phyloP scores from a whole-genome alignment of 2,797 vertebrate species.

The Peromyscus aztecus region DNA sequence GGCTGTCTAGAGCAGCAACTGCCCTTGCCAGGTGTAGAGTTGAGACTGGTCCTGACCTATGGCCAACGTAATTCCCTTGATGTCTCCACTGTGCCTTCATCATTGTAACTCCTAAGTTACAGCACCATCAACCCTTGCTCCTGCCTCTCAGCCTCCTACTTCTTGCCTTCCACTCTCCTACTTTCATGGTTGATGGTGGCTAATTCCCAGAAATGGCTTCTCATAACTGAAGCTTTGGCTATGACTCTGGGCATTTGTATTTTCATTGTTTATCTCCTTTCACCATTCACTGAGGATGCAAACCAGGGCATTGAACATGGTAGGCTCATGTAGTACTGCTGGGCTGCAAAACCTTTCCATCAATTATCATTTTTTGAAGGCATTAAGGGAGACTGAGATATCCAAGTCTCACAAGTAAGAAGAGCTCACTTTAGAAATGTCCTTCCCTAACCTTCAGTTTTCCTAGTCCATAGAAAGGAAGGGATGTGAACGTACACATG shows the following conservation, averaged over 20 bases:
- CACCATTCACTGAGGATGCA: background rate
- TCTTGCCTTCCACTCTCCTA: background rate
- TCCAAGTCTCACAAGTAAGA: background rate
- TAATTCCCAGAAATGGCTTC: background rate
- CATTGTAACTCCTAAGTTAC: background rate
- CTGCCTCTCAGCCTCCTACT: background rate
- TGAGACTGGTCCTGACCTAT: background rate
- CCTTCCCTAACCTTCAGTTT: background rate
- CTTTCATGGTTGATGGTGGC: background rate
- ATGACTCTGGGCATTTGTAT: background rate
- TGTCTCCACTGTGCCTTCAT: too few species aligned
- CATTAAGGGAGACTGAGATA: background rate
- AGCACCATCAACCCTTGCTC: background rate
- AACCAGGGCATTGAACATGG: background rate
- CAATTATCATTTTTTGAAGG: background rate
- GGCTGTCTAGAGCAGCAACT: background rate
- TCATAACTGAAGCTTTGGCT: background rate
- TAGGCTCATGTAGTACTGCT: background rate
- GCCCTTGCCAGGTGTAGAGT: background rate
- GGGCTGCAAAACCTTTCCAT: background rate
- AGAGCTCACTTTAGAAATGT: background rate
- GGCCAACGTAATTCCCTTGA: background rate
- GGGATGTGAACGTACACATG: background rate
- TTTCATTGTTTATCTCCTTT: background rate
- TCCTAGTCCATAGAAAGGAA: background rate